Base-by-base conservation (phyloP, 2,797 vertebrate species). In the Antennarius maculatus region DNA sequence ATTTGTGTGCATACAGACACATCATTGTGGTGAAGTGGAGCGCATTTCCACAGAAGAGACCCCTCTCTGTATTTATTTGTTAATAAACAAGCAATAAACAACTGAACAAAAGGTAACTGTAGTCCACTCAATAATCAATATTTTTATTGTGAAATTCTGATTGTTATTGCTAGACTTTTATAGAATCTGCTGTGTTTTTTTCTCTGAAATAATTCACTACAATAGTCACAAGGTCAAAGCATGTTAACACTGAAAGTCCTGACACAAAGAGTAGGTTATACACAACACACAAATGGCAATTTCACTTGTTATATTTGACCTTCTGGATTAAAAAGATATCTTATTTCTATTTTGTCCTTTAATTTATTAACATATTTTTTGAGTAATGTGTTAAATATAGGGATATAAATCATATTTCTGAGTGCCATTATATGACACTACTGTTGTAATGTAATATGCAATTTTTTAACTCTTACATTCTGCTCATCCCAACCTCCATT, bases 31-130 rank as follows among this genome's bases (percentile, higher is more conserved):
- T 92, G 91, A 92, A 91, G 90, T 90, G 92, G 91, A 93, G 86
- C 86, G 58, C 84, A 86, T 77, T 90, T 90, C 88, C 89, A 89
- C 90, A 88, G 91, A 94, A 92, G 93, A 94, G 83, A 90, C 81
- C 88, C 81, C 78, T 91, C 90, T 93, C 89, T 91, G 89, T 94
- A 90, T 92, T 88, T 91, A 92, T 91, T 91, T 94, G 92, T 94
- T 92, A 91, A 92, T 93, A 94, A 92, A 90, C 91, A 93, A 92
- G 92, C 37, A 39, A 39, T 39, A 39, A 39, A 39, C 37, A 39
- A 39, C 90, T 92, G 91, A 90, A 80, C 77, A 84, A 88, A 93
- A 95, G 94, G 94, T 95, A 95, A 95, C 93, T 94, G 87, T 93
- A 91, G 92, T 88, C 81, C 86, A 92, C 88, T 91, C 81, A 89